Evolutionary conservation across 2,113 vertebrate genomes (phyloP).

Genomic region (Montifringilla adamsi): DNA sequence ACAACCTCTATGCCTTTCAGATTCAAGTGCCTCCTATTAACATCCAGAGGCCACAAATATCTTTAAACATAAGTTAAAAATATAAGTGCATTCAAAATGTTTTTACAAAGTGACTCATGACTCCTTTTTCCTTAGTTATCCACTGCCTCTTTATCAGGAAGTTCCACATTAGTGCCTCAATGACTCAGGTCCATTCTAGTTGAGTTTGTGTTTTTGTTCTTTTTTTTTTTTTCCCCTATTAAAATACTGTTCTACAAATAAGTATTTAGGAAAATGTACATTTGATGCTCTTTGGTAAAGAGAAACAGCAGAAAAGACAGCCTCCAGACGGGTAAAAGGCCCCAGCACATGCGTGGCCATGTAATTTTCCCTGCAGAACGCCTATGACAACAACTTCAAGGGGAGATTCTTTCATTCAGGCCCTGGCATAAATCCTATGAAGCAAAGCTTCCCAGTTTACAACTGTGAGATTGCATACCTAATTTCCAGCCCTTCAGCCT

Average conservation of each 20-base stretch:
- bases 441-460: neutral
- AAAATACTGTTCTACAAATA: neutral
- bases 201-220: neutral
- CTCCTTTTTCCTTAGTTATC: neutral
- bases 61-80: neutral
- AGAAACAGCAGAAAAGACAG: neutral
- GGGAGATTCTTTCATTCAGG: neutral
- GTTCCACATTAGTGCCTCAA: neutral
- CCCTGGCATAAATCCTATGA: neutral
- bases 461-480: neutral
- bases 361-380: neutral
- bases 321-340: neutral
- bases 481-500: neutral
- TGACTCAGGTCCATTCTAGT: neutral
- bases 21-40: neutral
- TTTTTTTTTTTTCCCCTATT: neutral
- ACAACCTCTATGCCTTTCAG: neutral
- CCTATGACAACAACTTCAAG: neutral
- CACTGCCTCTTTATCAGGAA: neutral
- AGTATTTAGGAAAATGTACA: neutral
- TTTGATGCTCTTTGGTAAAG: neutral
- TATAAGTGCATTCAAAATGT: neutral
- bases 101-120: neutral
- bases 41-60: neutral
- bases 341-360: fast-evolving